Evolutionary conservation across 1,140 invertebrate species (phyloP), one percentile per base, ranked within the genome.

Genomic region (Gryllus bimaculatus): DNA sequence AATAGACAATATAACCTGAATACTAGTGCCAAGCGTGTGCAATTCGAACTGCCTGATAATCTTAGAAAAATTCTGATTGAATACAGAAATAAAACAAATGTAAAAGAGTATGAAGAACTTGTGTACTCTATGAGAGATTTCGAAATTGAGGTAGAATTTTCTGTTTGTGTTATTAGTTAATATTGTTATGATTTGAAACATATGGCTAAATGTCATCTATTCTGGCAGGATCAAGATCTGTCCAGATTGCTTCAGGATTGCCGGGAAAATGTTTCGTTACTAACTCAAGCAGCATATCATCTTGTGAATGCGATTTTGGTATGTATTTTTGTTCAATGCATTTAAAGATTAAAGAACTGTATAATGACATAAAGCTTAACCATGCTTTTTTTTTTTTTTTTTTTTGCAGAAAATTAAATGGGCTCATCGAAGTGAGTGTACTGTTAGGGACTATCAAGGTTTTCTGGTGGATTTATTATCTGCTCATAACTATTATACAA

Each of bases 381-480:
- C 54, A 66, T 66, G 54, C 7, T 1, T 66, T 66, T 18, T 13
- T 18, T 66, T 3, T 66, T 18, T 66, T 66, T 18, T 13, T 18
- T 66, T 3, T 66, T 18, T 66, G 18, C 7, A 84, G 84, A 87
- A 87, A n/a, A 82, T 91, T 21, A 85, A 87, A 82, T 92, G 91
- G 91, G 86, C 83, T 6, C 85, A 86, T 74, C 82, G 88, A 47
- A 85, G 83, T 74, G 21, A 81, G n/a, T 85, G 87, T 80, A 86
- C 88, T 21, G 86, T 88, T 18, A 81, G 83, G 75, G 86, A 87
- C 73, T 93, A 90, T 82, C 88, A 89, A 81, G 86, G 86, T 76
- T 92, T 92, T 83, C 82, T 91, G 21, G 84, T 90, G 77, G 90
- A 92, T 85, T 84, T 93, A 79, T 86, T 92, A 79, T 88, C 89